phyloP scores from a whole-genome alignment of 2,888 invertebrate species.

The Aspidiotus destructor region DNA sequence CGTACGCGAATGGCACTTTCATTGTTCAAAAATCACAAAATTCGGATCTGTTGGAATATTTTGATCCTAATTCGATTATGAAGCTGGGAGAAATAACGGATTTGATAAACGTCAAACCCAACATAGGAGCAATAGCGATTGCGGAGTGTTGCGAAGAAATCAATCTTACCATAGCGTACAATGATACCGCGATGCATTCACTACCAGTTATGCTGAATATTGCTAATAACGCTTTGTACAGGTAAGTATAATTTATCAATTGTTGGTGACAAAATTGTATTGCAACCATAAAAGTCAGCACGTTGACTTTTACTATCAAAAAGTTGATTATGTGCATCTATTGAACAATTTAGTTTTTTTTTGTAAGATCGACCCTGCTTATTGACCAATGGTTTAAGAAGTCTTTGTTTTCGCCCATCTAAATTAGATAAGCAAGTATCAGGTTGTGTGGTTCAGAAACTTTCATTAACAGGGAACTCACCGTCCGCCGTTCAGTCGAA shows the following conservation, averaged over 20 bases:
- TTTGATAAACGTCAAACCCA: constrained; percentile 52
- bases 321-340: not conserved
- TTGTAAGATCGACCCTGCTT: no score
- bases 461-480: no score
- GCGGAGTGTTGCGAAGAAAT: constrained; percentile 36
- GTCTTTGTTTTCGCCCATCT: no score
- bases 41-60: not conserved
- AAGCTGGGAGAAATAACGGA: not conserved
- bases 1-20: constrained; percentile 13
- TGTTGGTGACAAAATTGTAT: no score
- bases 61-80: not conserved
- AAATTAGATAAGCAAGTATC: no score
- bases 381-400: no score
- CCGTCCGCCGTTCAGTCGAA: no score
- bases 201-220: constrained; percentile 65
- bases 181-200: constrained; percentile 69
- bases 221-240: constrained; percentile 59
- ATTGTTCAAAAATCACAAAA: not conserved
- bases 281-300: not conserved
- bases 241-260: constrained; percentile 43
- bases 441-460: no score
- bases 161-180: constrained; percentile 52
- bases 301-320: not conserved
- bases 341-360: no score
- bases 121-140: constrained; percentile 59